Percentiles rank a stretch among this genome's conserved stretches.
Evolutionary conservation across 2,888 invertebrate genomes (phyloP).

Genomic region (Hirtodrosophila alboralis): DNA sequence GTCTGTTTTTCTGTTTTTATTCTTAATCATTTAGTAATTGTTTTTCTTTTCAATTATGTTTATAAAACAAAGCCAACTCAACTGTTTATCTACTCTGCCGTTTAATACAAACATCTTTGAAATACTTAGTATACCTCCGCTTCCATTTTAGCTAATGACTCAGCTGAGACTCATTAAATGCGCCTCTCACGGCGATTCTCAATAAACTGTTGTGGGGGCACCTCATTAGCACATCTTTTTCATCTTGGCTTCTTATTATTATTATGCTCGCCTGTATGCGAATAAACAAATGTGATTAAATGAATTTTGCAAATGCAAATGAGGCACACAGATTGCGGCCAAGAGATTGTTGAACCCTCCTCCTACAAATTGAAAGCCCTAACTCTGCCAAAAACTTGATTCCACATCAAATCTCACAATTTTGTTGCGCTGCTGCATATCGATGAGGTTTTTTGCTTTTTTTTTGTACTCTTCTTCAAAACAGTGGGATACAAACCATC

Average conservation of each 20-base stretch:
- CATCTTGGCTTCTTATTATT: background rate
- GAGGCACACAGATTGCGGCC: slow-evolving; percentile 47
- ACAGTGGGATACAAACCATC: slow-evolving; percentile 32
- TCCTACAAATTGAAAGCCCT: background rate
- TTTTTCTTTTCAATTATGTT: too few relatives aligned
- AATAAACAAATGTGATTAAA: slow-evolving; percentile 66
- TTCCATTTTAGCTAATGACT: background rate
- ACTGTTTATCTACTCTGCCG: too few relatives aligned
- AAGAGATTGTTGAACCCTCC: slow-evolving; percentile 27
- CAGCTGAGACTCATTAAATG: background rate
- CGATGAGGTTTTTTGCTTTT: slow-evolving; percentile 62
- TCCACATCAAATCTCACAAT: background rate
- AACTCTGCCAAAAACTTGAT: slow-evolving; percentile 2
- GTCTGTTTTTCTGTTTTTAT: too few relatives aligned
- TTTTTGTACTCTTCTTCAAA: slow-evolving; percentile 3
- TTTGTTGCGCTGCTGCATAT: slow-evolving; percentile 61
- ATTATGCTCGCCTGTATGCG: slow-evolving; percentile 26
- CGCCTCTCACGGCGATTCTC: too few relatives aligned
- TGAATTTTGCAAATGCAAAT: slow-evolving; percentile 63
- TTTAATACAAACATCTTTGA: too few relatives aligned
- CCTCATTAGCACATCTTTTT: slow-evolving; percentile 40
- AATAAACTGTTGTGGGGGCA: background rate
- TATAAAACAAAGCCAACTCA: background rate
- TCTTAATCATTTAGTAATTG: too few relatives aligned
- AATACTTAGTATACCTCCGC: background rate